Conservation (phyloP, 2,797 vertebrate genomes). For the Odontamblyopus lacepedii region DNA sequence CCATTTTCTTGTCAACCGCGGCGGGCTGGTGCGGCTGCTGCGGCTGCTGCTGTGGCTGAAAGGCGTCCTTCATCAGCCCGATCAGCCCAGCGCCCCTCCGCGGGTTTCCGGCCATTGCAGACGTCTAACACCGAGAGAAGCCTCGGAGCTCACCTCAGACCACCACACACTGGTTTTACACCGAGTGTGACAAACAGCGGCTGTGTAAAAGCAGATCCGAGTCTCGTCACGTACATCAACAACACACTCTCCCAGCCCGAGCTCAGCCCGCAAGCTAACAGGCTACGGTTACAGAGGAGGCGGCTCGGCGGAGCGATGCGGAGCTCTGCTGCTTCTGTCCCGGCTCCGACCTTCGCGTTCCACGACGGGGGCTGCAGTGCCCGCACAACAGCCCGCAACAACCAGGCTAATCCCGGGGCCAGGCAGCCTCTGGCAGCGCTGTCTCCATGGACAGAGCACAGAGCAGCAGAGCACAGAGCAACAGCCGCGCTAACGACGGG, state of each 20-base stretch:
- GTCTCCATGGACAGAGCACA: not conserved
- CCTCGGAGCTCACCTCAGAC: not conserved
- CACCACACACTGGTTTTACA: not conserved
- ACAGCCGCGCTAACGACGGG: not conserved
- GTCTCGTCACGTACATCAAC: constrained; percentile 3
- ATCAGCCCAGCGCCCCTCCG: constrained; percentile 90
- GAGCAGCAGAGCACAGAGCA: not conserved
- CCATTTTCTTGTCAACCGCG: constrained; percentile 91
- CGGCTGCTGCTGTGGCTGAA: constrained; percentile 89
- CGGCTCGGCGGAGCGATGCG: not conserved
- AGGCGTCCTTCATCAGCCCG: constrained; percentile 94
- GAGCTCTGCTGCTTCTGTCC: not conserved
- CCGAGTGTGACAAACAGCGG: not conserved
- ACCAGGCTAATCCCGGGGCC: not conserved
- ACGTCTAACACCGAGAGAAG: constrained; percentile 44
- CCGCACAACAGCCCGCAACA: not conserved
- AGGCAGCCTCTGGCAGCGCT: not conserved
- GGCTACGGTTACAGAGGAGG: not conserved
- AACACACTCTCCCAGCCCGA: not conserved
- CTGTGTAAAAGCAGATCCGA: not conserved
- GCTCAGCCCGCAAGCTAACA: not conserved
- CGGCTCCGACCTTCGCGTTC: not conserved
- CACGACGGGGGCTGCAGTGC: not conserved
- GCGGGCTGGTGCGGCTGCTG: constrained; percentile 88
- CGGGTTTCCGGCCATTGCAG: constrained; percentile 85